Evolutionary conservation across 1,140 invertebrate species (phyloP), one percentile per base, ranked within the genome.

Genomic region (Philotrypesis tridentata): DNA sequence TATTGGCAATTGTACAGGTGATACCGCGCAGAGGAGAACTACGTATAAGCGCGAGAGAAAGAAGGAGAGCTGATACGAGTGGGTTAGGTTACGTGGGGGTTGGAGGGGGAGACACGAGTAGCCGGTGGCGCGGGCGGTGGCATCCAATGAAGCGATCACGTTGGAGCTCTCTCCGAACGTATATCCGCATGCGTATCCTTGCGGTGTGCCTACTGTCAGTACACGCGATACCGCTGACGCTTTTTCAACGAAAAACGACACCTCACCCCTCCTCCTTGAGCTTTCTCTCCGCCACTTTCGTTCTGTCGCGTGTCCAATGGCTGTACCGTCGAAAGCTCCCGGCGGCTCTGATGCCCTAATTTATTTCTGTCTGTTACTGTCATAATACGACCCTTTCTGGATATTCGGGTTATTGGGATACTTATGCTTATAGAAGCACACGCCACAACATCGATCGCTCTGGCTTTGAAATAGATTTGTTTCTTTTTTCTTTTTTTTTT

Each of bases 91-190:
- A 83, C 83, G 77, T 70, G 84, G 77, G 83, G 17, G 11, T 74
- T 70, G 84, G 77, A 82, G 17, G 11, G 33, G 21, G 63, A 60
- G n/a, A 27, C 48, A 55, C 14, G n/a, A 55, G 21, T 31, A 29
- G 67, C 67, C 67, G 27, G 31, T n/a, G 31, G 67, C n/a, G n/a
- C n/a, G n/a, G n/a, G n/a, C 29, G 29, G 14, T 25, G 29, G 25
- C 63, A 40, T 79, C 85, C 85, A 85, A 87, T 87, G 85, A 86
- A 87, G 84, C 85, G 82, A 84, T 84, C 84, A 84, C 76, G 84
- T 63, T 81, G 84, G 82, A 83, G 80, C 73, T 72, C 75, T 72
- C 75, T 83, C 76, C 81, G 61, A 25, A 84, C 84, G 77, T 70
- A 83, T 72, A 83, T 72, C 33, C 79, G 76, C 80, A 83, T 80